A percentile compares a stretch with the other conserved stretches of the same genome.
These are phyloP conservation scores for Tigriopus japonicus DNA, from an alignment of 1,140 invertebrate genomes.

Conservation along the genomic window DNA sequence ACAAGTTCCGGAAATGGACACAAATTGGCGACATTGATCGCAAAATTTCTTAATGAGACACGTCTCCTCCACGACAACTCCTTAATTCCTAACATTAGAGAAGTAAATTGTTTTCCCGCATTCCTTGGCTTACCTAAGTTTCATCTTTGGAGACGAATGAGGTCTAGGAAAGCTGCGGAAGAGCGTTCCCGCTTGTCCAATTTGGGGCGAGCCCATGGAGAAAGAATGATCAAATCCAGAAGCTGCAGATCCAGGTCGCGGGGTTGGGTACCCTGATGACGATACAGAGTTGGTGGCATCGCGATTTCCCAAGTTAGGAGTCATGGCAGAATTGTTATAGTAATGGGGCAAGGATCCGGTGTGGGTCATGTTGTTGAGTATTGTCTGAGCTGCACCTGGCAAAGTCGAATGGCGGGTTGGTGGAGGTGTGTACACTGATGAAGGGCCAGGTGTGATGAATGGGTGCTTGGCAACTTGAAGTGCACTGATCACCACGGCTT, in stretches of 20 bases:
- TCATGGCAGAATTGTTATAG: slow-evolving; percentile 4
- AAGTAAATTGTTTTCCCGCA: too few species aligned
- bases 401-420: slow-evolving; percentile 32
- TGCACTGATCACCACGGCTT: slow-evolving; percentile 76
- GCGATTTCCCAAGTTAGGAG: slow-evolving; percentile 7
- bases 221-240: slow-evolving; percentile 11
- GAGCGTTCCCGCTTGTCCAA: background rate
- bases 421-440: slow-evolving; percentile 31
- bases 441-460: slow-evolving; percentile 57
- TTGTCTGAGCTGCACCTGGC: slow-evolving; percentile 14
- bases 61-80: too few species aligned
- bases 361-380: slow-evolving; percentile 7
- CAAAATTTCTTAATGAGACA: too few species aligned
- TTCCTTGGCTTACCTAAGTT: slow-evolving; percentile 53
- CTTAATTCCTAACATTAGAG: too few species aligned
- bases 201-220: slow-evolving; percentile 14
- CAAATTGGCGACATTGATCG: too few species aligned
- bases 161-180: slow-evolving; percentile 25
- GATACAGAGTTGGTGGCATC: background rate
- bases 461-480: slow-evolving; percentile 81
- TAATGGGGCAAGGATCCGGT: slow-evolving; percentile 14
- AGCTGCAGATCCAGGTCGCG: slow-evolving; percentile 14
- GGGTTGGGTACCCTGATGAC: slow-evolving; percentile 12
- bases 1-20: too few species aligned
- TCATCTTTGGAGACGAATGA: slow-evolving; percentile 72